Base-by-base conservation (phyloP, 2,888 invertebrate species). In the Ophonus ardosiacus region DNA sequence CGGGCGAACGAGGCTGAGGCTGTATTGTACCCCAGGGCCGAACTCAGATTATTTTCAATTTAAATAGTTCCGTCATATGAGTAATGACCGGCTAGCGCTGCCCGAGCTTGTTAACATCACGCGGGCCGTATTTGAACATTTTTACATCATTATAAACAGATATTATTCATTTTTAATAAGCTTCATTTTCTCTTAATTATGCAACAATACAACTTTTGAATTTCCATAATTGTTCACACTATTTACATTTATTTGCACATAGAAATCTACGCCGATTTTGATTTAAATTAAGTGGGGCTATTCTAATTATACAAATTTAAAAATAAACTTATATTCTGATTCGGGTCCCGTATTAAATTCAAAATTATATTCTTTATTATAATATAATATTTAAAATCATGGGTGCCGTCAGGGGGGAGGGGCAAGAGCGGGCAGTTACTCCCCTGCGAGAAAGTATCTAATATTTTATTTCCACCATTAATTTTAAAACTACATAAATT, bases 11-110 rank as follows among this genome's bases (percentile, higher is more conserved):
- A 81, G 81, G 43, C 56, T 71, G 81, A 81, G 81, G 43, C 56
- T 71, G 71, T 82, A 68, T 56, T 68, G 82, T 82, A 51, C 71
- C 68, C 51, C 82, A 82, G 82, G 71, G 68, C 51, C 57, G 82
- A 71, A 21, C 71, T 71, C 78, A 24, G 78, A 74, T 74, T 74
- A 74, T 74, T 74, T 74, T 74, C 71, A 74, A 74, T 74, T 74
- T 74, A 74, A 74, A 74, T 74, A 74, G 71, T 74, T 74, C 71
- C 71, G 71, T 74, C 71, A 74, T 43, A 74, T 74, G 71, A 74
- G 24, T 74, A 74, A 74, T 74, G 71, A 74, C 71, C 71, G 40
- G 43, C 43, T 13, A 38, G 31, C 31, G 68, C 38, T 38, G 38
- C 31, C 18, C 24, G 3, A 40, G 21, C 71, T 74, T 74, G 71